Base-by-base conservation (phyloP, 2,113 vertebrate species). In the Channa argus region DNA sequence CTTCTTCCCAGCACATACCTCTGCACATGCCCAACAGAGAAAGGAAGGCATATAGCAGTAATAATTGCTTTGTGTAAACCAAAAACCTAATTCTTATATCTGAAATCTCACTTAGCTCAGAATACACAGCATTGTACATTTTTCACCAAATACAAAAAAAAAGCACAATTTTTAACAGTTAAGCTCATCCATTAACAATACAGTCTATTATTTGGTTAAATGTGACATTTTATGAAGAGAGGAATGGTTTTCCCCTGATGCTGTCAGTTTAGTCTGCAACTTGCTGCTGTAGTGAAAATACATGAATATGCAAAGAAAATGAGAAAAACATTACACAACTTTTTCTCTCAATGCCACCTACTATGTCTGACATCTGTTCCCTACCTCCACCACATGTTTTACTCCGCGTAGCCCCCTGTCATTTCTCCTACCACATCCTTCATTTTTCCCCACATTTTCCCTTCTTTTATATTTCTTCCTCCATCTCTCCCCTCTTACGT, bases 1-100 rank as follows among this genome's bases (percentile, higher is more conserved):
- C 85, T 85, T 80, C 80, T 66, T 88, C 71, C 72, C 70, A 87
- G 73, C 76, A 82, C 81, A 86, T 73, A 80, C 77, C 58, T 46
- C 68, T 80, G 68, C 82, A 88, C 46, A 79, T 79, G 83, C 64
- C 10, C 36, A 56, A 72, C 55, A 50, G 67, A 68, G 54, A 64
- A 59, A 59, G 71, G 56, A 85, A 65, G 13, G 49, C 45, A 86
- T 56, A 89, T 51, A 65, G 56, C 52, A 52, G 62, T 73, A 66
- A 74, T 88, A 82, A 90, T 72, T 85, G 75, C 52, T 85, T 83
- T 54, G 71, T 86, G 58, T 59, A 78, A 84, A 87, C 46, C 4
- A 39, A 66, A 78, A 83, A 66, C 46, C 66, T 43, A 56, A 69
- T 75, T 79, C 69, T 58, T 51, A 51, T 41, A 41, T 82, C 70